phyloP scores from a whole-genome alignment of 2,888 invertebrate genomes.

The Selenia dentaria region DNA sequence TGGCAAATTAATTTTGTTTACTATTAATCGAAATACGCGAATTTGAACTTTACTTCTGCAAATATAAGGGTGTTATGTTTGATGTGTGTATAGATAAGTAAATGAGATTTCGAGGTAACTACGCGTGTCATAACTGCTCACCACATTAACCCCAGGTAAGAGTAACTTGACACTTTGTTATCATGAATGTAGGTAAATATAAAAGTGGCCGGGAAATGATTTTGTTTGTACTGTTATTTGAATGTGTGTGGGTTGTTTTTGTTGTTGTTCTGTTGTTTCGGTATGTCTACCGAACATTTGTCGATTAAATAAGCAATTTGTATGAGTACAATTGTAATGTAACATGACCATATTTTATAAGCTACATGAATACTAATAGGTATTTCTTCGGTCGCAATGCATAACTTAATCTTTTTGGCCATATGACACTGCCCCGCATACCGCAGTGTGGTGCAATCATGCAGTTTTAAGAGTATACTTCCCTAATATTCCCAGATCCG shows the following conservation, averaged over 20 bases:
- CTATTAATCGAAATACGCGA: conserved; percentile 7
- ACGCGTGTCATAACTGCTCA: conserved; percentile 30
- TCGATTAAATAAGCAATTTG: too few species aligned
- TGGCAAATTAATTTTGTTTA: conserved; percentile 36
- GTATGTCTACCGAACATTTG: too few species aligned
- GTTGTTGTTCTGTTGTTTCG: too few species aligned
- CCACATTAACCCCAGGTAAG: conserved; percentile 36
- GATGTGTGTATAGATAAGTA: conserved; percentile 18
- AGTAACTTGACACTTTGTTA: conserved; percentile 35
- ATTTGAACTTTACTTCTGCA: conserved; percentile 15
- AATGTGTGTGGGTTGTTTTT: conserved; percentile 3
- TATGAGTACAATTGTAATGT: too few species aligned
- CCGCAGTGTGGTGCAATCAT: too few species aligned
- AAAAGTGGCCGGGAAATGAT: conserved; percentile 29
- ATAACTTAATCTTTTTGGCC: too few species aligned
- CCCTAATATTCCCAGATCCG: too few species aligned
- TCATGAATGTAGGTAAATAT: conserved; percentile 28
- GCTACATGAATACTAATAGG: too few species aligned
- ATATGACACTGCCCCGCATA: too few species aligned
- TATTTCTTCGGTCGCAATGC: too few species aligned
- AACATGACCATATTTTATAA: too few species aligned
- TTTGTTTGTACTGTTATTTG: conserved; percentile 15
- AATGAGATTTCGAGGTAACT: conserved; percentile 31
- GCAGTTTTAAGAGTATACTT: too few species aligned
- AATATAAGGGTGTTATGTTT: conserved; percentile 11